Evolutionary conservation across 2,797 vertebrate species (phyloP).

Genomic region (Sebastes glaucus): DNA sequence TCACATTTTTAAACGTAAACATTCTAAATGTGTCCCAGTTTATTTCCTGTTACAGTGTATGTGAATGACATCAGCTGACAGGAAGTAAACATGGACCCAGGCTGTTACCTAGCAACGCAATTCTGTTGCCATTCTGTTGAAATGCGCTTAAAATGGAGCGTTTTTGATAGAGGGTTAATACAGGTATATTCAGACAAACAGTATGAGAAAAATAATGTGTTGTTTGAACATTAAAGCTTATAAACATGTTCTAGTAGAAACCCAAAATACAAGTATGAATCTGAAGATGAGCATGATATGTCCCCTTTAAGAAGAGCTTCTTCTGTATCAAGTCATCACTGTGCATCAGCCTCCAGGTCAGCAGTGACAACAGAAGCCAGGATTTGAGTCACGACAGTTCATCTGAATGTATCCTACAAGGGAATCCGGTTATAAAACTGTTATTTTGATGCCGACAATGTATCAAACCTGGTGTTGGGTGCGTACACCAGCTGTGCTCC

Average conservation of each 20-base stretch:
- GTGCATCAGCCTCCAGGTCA: background rate
- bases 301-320: background rate
- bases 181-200: background rate
- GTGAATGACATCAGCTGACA: too few relatives aligned
- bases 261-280: too few relatives aligned
- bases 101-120: too few relatives aligned
- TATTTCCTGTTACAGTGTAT: too few relatives aligned
- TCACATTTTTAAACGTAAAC: too few relatives aligned
- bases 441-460: background rate
- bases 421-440: background rate
- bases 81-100: too few relatives aligned
- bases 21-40: too few relatives aligned
- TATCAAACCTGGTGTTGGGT: background rate
- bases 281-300: background rate
- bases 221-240: background rate
- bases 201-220: background rate
- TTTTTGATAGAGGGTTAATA: too few relatives aligned
- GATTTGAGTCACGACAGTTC: background rate
- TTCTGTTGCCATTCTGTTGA: too few relatives aligned
- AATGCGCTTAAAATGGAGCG: too few relatives aligned
- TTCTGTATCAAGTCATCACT: background rate
- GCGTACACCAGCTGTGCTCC: background rate
- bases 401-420: background rate
- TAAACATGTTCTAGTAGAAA: background rate
- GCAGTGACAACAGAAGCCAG: background rate